phyloP scores from a whole-genome alignment of 2,888 invertebrate genomes.

The Lithosia quadra region DNA sequence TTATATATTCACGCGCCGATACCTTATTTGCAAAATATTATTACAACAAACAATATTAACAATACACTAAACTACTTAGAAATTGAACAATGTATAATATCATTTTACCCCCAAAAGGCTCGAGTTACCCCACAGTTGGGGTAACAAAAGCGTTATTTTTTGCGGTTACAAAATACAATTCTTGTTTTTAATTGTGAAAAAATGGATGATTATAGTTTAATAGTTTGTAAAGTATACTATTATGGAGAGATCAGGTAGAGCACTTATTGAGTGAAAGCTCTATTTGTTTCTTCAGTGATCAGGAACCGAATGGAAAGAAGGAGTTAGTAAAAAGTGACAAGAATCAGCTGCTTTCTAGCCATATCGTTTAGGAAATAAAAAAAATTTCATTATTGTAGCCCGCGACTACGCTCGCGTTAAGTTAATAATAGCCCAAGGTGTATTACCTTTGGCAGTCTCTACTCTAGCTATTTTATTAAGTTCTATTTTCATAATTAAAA shows the following conservation, averaged over 20 bases:
- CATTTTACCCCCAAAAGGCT: conserved; percentile 49
- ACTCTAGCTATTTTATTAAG: too few species aligned
- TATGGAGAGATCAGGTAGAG: conserved; percentile 14
- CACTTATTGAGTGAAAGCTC: conserved; percentile 12
- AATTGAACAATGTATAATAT: conserved; percentile 51
- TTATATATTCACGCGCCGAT: conserved; percentile 53
- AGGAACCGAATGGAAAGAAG: background rate
- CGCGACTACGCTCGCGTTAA: too few species aligned
- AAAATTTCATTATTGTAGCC: too few species aligned
- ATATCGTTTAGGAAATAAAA: too few species aligned
- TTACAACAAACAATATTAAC: conserved; percentile 42
- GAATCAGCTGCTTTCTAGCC: background rate
- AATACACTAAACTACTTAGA: conserved; percentile 30
- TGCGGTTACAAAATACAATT: conserved; percentile 25
- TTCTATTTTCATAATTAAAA: too few species aligned
- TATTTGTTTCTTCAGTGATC: conserved; percentile 13
- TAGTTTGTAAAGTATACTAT: conserved; percentile 18
- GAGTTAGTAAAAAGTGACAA: background rate
- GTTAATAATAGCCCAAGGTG: too few species aligned
- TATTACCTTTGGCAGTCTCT: too few species aligned
- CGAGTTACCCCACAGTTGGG: conserved; percentile 35
- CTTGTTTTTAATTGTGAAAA: conserved; percentile 22
- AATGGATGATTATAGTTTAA: conserved; percentile 12
- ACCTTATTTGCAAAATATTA: conserved; percentile 66
- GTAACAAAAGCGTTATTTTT: conserved; percentile 38